These are phyloP conservation scores for Vanacampus margaritifer DNA, from an alignment of 2,113 vertebrate species.

Conservation along the genomic window DNA sequence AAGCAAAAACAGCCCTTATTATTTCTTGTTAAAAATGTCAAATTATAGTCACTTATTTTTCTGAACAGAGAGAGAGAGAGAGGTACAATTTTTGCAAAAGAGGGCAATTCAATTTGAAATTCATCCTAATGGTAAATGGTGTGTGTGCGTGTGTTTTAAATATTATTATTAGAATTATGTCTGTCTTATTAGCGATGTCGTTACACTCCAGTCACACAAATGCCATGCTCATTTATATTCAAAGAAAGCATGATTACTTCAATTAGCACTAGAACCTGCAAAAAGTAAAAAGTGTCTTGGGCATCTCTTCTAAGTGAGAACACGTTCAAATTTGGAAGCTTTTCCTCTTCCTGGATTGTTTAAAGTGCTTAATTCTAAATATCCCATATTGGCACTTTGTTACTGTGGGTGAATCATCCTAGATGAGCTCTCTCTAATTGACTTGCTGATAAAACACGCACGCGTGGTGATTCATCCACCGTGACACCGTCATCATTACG, in stretches of 20 bases:
- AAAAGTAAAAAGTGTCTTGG: background rate
- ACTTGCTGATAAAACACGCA: conserved; percentile 14
- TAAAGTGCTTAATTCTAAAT: background rate
- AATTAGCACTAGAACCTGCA: background rate
- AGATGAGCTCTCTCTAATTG: conserved; percentile 1
- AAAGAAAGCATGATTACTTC: background rate
- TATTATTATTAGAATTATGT: background rate
- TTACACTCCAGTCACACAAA: background rate
- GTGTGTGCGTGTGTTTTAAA: no score
- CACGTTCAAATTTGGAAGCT: background rate
- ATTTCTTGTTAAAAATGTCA: no score
- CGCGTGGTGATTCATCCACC: conserved; percentile 62
- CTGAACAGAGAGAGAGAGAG: no score
- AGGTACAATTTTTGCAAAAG: no score
- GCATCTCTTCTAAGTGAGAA: background rate
- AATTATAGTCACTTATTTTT: no score
- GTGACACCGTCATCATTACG: conserved; percentile 47
- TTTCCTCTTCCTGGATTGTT: background rate
- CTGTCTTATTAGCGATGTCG: no score
- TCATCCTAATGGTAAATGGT: no score
- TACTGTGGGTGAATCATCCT: conserved; percentile 1
- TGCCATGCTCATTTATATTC: no score
- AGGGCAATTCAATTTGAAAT: no score
- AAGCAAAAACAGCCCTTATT: no score
- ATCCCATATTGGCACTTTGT: conserved; percentile 2